Conservation (phyloP, 2,113 vertebrate genomes). For the Lagopus leucura region DNA sequence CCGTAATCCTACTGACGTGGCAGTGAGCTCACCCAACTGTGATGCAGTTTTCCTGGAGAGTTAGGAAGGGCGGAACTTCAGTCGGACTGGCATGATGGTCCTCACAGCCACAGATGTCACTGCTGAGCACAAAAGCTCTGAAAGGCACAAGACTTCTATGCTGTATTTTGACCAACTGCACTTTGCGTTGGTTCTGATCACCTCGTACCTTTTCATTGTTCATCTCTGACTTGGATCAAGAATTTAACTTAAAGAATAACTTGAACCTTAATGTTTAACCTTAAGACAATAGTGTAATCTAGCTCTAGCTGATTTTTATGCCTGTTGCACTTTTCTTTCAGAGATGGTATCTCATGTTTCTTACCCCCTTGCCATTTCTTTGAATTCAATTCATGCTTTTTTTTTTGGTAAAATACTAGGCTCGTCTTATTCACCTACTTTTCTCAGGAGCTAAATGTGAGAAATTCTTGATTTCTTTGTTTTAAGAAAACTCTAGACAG, state of each 20-base stretch:
- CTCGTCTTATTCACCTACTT: background rate
- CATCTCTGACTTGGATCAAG: background rate
- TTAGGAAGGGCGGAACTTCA: slow-evolving; percentile 35
- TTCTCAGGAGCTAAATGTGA: background rate
- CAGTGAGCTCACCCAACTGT: slow-evolving; percentile 13
- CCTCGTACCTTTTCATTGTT: background rate
- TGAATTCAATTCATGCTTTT: background rate
- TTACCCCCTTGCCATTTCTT: background rate
- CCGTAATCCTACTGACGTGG: slow-evolving; percentile 11
- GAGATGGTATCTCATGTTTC: slow-evolving; percentile 16
- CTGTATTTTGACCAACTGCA: accelerated
- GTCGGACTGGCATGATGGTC: background rate
- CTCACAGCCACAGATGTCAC: slow-evolving; percentile 10
- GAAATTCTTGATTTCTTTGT: background rate
- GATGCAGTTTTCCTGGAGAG: slow-evolving; percentile 56
- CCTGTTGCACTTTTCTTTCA: background rate
- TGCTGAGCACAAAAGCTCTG: background rate
- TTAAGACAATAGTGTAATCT: background rate
- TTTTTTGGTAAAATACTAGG: background rate
- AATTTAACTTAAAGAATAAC: background rate
- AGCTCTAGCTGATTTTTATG: background rate
- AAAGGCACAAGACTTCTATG: accelerated
- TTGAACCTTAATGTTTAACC: slow-evolving; percentile 8
- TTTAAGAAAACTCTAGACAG: background rate
- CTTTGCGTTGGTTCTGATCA: background rate